Conservation (phyloP, 2,113 vertebrate species). For the Lynx canadensis region DNA sequence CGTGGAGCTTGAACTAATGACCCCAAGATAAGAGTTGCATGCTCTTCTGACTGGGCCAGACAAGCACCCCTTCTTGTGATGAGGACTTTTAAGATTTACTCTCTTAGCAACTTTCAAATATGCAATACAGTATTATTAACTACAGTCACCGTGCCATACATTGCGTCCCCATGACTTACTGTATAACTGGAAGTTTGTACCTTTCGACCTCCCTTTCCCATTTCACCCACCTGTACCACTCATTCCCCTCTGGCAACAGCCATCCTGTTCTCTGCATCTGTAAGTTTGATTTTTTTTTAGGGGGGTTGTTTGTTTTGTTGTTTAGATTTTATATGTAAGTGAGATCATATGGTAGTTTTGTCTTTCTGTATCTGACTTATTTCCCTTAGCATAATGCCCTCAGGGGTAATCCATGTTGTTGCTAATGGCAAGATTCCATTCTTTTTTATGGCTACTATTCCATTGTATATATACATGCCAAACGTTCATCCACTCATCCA, state of each 20-base stretch:
- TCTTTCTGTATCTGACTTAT: background rate
- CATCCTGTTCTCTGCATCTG: background rate
- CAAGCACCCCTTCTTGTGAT: background rate
- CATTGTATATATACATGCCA: rapidly evolving
- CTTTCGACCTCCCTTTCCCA: background rate
- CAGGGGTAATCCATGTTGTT: background rate
- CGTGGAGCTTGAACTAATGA: background rate
- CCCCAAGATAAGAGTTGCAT: background rate
- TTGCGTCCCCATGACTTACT: background rate
- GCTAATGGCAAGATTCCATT: background rate
- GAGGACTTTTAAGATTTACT: background rate
- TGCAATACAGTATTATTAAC: background rate
- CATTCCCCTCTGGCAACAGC: background rate
- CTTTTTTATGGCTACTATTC: background rate
- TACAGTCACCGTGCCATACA: background rate
- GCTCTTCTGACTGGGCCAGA: background rate
- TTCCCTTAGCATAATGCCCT: background rate
- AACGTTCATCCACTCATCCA: background rate
- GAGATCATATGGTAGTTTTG: background rate
- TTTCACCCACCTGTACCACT: background rate
- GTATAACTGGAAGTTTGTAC: background rate
- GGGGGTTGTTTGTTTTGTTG: background rate
- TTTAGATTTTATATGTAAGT: background rate
- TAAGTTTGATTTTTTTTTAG: background rate
- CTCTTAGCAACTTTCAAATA: background rate